These are phyloP conservation scores for Bubalus kerabau DNA, from an alignment of 2,113 vertebrate species.

Conservation along the genomic window DNA sequence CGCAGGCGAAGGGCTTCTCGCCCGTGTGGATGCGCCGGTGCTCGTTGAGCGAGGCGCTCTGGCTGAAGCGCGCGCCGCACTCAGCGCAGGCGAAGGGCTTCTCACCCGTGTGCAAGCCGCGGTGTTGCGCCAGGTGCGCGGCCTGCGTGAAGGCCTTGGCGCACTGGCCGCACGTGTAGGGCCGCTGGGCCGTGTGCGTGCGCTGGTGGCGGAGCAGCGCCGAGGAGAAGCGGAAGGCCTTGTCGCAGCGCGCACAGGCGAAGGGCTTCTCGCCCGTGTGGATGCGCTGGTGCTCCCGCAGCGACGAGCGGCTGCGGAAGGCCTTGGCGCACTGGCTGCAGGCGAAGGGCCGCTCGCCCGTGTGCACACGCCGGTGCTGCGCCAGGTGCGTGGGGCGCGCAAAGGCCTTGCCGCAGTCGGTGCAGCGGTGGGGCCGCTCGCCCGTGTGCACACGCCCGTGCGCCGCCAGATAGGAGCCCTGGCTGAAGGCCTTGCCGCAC, in stretches of 20 bases:
- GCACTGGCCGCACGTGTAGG: not conserved
- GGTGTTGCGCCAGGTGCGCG: not conserved
- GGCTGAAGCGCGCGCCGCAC: not conserved
- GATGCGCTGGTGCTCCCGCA: slow-evolving; percentile 52
- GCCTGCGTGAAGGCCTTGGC: not conserved
- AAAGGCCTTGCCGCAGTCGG: not conserved
- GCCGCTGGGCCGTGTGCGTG: slow-evolving; percentile 48
- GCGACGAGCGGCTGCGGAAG: not conserved
- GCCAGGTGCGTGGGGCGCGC: not conserved
- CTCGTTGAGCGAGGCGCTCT: not conserved
- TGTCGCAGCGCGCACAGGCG: slow-evolving; percentile 23
- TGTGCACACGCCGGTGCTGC: slow-evolving; percentile 43
- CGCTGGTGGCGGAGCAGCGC: slow-evolving; percentile 78
- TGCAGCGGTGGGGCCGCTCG: not conserved
- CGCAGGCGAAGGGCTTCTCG: not conserved
- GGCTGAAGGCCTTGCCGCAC: slow-evolving; percentile 52
- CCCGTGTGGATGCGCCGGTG: not conserved
- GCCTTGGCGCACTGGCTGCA: not conserved
- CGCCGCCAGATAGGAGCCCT: slow-evolving; percentile 17
- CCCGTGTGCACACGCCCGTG: slow-evolving; percentile 35
- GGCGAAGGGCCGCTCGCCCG: slow-evolving; percentile 52
- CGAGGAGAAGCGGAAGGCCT: slow-evolving; percentile 21
- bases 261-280: slow-evolving; percentile 59
- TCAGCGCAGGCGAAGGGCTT: not conserved
- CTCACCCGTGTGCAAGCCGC: not conserved